Percentiles rank a stretch among this genome's conserved stretches.
These are phyloP conservation scores for Ondatra zibethicus DNA, from an alignment of 2,113 vertebrate species.

Conservation along the genomic window DNA sequence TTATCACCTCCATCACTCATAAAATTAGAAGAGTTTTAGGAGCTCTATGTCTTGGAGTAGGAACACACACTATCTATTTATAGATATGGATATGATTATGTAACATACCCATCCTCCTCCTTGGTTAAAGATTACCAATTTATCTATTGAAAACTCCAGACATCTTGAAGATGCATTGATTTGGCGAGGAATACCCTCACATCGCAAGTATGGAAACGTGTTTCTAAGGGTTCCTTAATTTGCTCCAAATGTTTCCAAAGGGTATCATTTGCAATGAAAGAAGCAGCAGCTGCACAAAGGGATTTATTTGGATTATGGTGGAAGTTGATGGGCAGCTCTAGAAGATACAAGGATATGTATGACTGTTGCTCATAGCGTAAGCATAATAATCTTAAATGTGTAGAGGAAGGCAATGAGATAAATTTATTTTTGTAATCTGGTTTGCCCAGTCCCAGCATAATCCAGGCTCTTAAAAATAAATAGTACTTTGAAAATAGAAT, in stretches of 20 bases:
- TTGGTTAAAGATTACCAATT: not conserved
- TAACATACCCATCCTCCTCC: not conserved
- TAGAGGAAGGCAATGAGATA: not conserved
- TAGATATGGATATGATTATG: not conserved
- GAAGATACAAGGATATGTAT: not conserved
- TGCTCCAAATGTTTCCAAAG: not conserved
- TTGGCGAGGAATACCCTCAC: not conserved
- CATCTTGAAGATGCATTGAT: not conserved
- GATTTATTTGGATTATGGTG: not conserved
- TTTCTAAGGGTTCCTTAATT: not conserved
- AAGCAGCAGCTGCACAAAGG: not conserved
- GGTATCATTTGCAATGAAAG: not conserved
- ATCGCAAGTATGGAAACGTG: not conserved
- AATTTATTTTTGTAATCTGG: not conserved
- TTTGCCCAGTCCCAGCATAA: not conserved
- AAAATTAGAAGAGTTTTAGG: not conserved
- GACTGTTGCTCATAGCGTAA: constrained; percentile 5
- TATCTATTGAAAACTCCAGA: not conserved
- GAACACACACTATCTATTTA: not conserved
- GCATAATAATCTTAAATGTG: not conserved
- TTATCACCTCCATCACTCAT: not conserved
- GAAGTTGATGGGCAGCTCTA: not conserved
- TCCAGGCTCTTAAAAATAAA: constrained; percentile 46
- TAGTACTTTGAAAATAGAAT: constrained; percentile 16
- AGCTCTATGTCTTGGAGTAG: not conserved